phyloP scores from a whole-genome alignment of 2,113 vertebrate species.

The Pachyramphus minor region DNA sequence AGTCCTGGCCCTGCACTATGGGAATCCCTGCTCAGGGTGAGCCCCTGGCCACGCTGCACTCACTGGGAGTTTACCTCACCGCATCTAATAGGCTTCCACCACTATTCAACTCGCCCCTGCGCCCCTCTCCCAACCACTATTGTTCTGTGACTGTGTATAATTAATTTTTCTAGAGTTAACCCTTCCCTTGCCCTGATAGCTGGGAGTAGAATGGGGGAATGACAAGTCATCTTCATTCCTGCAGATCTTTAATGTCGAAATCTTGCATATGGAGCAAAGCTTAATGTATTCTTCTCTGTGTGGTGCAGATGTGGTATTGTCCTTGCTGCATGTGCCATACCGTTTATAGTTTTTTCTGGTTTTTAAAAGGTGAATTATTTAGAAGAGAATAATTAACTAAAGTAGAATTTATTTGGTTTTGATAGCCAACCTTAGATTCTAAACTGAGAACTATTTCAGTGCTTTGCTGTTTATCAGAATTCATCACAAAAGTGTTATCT shows the following conservation, averaged over 20 bases:
- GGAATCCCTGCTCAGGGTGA: not conserved
- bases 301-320: not conserved
- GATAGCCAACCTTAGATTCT: not conserved
- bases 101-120: not conserved
- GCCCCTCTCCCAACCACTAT: not conserved
- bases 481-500: not conserved
- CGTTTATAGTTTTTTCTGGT: not conserved
- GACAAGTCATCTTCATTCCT: not conserved
- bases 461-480: not conserved
- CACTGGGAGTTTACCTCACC: not conserved
- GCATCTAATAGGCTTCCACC: not conserved
- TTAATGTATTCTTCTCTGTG: not conserved
- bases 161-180: conserved; percentile 48
- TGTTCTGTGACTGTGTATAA: conserved; percentile 13
- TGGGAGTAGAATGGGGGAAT: not conserved
- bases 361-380: not conserved
- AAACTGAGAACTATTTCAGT: not conserved
- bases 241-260: not conserved
- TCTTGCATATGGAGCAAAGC: not conserved
- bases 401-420: not conserved
- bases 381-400: not conserved
- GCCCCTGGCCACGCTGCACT: not conserved
- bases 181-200: not conserved
- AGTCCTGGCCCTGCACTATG: not conserved
- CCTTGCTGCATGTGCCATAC: not conserved